Conservation (phyloP, 2,888 invertebrate species). For the Synanthedon formicaeformis region DNA sequence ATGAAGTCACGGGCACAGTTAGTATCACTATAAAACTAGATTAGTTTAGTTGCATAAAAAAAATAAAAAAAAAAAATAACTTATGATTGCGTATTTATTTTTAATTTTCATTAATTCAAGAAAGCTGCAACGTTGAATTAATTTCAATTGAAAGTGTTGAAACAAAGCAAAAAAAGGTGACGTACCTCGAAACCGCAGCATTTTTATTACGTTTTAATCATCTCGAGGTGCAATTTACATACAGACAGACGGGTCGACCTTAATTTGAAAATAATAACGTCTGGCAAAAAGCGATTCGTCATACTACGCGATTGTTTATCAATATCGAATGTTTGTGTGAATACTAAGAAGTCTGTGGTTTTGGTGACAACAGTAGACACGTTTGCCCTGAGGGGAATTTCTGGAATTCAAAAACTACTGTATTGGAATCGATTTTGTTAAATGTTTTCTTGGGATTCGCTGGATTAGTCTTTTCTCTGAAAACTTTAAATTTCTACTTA, state of each 20-base stretch:
- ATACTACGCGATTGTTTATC: slow-evolving; percentile 22
- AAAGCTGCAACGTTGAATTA: no score
- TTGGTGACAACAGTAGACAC: slow-evolving; percentile 2
- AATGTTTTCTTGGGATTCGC: background rate
- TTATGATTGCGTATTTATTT: no score
- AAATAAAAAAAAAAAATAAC: no score
- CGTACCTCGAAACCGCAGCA: background rate
- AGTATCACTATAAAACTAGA: no score
- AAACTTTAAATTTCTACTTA: background rate
- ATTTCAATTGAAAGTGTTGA: background rate
- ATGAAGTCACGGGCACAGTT: no score
- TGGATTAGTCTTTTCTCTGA: background rate
- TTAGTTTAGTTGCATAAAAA: no score
- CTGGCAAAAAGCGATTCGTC: slow-evolving; percentile 32
- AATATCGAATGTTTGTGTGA: slow-evolving; percentile 20
- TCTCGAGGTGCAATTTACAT: slow-evolving; percentile 29
- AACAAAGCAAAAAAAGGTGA: background rate
- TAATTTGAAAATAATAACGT: slow-evolving; percentile 65
- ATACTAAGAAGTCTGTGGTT: slow-evolving; percentile 44
- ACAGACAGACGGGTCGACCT: slow-evolving; percentile 48
- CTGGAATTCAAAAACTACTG: background rate
- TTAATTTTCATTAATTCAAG: no score
- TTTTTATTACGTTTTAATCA: slow-evolving; percentile 34
- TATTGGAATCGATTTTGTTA: background rate
- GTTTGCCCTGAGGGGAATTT: background rate